A percentile compares a stretch with the other conserved stretches of the same genome.
Conservation (phyloP, 2,888 invertebrate genomes). For the Cheilosia pagana region DNA sequence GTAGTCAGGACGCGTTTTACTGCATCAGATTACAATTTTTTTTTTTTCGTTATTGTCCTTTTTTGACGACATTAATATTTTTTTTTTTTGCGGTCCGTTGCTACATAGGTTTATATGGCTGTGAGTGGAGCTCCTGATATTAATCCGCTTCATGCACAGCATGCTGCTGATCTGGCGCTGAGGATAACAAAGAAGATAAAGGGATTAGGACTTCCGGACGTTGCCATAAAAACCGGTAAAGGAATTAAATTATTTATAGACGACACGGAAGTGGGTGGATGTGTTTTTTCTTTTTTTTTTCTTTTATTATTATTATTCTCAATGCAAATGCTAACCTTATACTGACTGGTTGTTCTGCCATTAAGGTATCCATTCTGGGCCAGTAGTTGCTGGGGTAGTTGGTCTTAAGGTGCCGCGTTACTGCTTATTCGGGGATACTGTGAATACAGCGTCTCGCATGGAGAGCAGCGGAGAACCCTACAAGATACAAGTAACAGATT, state of each 20-base stretch:
- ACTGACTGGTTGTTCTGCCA: constrained; percentile 42
- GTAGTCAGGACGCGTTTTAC: constrained; percentile 24
- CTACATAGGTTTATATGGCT: constrained; percentile 89
- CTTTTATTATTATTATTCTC: background rate
- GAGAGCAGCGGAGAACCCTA: constrained; percentile 88
- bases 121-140: constrained; percentile 94
- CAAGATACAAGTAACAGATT: constrained; percentile 90
- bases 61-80: constrained; percentile 17
- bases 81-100: constrained; percentile 9
- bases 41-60: constrained; percentile 6
- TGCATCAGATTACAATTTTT: constrained; percentile 39
- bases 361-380: constrained; percentile 92
- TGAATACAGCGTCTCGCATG: constrained; percentile 96
- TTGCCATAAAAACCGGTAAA: constrained; percentile 87
- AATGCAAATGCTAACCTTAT: background rate
- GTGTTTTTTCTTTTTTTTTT: background rate
- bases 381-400: constrained; percentile 94
- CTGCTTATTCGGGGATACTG: constrained; percentile 95
- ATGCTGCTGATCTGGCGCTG: constrained; percentile 91
- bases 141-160: constrained; percentile 89
- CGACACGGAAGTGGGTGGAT: too few relatives aligned
- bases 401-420: constrained; percentile 93
- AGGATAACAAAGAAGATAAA: constrained; percentile 89
- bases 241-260: constrained; percentile 54
- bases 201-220: constrained; percentile 86